Conservation (phyloP, 2,113 vertebrate species). For the Stercorarius parasiticus region DNA sequence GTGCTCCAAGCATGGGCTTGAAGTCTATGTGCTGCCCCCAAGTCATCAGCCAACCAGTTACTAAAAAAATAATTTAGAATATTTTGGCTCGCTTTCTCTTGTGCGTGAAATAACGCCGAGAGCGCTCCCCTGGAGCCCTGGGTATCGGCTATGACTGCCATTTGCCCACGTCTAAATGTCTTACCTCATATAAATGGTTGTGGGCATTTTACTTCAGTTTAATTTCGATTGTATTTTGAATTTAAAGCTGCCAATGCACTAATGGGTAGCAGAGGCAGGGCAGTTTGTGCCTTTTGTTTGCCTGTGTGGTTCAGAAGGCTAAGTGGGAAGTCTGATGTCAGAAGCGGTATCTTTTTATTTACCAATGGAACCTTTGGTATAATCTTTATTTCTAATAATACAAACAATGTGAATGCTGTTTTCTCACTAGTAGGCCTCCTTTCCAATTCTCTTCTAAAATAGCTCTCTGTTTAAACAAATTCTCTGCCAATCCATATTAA, state of each 20-base stretch:
- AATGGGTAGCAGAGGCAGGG: background rate
- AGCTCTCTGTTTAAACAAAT: slow-evolving; percentile 73
- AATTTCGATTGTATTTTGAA: background rate
- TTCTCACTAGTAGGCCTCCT: slow-evolving; percentile 49
- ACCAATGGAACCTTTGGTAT: slow-evolving; percentile 69
- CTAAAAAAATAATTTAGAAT: background rate
- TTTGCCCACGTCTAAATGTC: background rate
- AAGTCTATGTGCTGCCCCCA: background rate
- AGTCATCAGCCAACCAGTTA: background rate
- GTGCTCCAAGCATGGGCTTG: background rate
- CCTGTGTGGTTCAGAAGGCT: background rate
- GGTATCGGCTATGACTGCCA: background rate
- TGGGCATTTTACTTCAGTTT: background rate
- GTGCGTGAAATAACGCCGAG: background rate
- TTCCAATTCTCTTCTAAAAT: slow-evolving; percentile 72
- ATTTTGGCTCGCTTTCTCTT: background rate
- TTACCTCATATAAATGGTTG: background rate
- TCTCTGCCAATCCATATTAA: slow-evolving; percentile 68
- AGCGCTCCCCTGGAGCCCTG: background rate
- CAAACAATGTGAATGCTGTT: slow-evolving; percentile 31
- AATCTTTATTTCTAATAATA: slow-evolving; percentile 42
- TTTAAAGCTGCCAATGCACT: background rate
- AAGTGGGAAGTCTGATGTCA: background rate
- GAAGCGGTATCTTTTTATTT: slow-evolving; percentile 54
- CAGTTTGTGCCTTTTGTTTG: background rate